A percentile compares a stretch with the other conserved stretches of the same genome.
These are phyloP conservation scores for Graptemys geographica DNA, from an alignment of 2,797 vertebrate genomes.

Conservation along the genomic window DNA sequence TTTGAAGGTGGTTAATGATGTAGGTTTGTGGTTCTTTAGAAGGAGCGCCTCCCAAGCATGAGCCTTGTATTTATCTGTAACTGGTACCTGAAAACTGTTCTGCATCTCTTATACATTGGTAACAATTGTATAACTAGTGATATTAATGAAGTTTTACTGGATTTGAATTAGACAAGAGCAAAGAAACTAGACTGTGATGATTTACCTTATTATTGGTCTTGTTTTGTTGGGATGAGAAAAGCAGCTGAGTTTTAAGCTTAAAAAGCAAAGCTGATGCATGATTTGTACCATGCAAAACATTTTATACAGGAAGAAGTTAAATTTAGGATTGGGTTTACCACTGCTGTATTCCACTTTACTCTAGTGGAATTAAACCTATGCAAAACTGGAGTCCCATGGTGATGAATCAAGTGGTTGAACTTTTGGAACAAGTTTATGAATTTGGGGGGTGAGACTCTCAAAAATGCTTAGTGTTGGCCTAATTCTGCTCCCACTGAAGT, in stretches of 20 bases:
- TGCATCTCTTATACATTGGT: not conserved
- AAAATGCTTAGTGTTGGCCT: not conserved
- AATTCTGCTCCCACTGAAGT: not conserved
- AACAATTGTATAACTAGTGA: not conserved
- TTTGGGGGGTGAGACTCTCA: not conserved
- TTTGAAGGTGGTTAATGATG: not conserved
- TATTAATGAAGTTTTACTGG: not conserved
- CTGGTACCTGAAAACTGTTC: not conserved
- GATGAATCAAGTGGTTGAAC: slow-evolving; percentile 1
- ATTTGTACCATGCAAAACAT: not conserved
- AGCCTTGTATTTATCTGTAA: not conserved
- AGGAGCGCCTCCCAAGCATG: not conserved
- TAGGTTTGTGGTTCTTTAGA: not conserved
- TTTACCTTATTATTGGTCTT: not conserved
- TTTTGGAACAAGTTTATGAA: not conserved
- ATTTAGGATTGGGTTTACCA: not conserved
- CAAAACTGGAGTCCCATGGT: not conserved
- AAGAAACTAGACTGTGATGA: not conserved
- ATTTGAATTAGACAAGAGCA: not conserved
- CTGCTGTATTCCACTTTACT: not conserved
- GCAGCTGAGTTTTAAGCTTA: not conserved
- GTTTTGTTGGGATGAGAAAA: not conserved
- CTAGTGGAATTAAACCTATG: not conserved
- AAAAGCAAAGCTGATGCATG: not conserved
- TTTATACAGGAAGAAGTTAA: not conserved